Conservation (phyloP, 1,140 invertebrate genomes). For the Meloidogyne floridensis region DNA sequence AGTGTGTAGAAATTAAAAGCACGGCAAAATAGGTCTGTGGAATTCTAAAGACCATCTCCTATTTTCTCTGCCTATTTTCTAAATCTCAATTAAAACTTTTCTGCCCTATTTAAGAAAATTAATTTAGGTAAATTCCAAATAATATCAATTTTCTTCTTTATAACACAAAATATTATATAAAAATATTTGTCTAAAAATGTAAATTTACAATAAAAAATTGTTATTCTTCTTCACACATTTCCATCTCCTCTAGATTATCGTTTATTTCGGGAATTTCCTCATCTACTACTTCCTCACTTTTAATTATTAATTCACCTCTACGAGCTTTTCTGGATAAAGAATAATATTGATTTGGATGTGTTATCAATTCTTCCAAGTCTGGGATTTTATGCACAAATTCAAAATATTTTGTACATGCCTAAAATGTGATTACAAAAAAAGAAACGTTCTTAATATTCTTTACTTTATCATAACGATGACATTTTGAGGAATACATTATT, state of each 20-base stretch:
- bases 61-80: too few relatives aligned
- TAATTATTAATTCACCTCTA: slow-evolving; percentile 23
- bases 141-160: neutral
- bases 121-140: too few relatives aligned
- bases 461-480: slow-evolving; percentile 39
- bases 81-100: too few relatives aligned
- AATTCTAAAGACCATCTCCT: too few relatives aligned
- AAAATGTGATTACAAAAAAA: neutral
- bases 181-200: neutral
- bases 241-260: neutral
- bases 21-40: too few relatives aligned
- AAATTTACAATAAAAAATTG: neutral
- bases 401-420: slow-evolving; percentile 46
- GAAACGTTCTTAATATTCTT: neutral
- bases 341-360: slow-evolving; percentile 92
- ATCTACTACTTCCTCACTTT: neutral
- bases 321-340: slow-evolving; percentile 74
- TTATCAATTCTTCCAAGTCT: slow-evolving; percentile 69
- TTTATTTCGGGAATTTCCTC: neutral
- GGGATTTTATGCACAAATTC: slow-evolving; percentile 45
- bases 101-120: too few relatives aligned
- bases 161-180: neutral
- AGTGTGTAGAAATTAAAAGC: too few relatives aligned
- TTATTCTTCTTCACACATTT: neutral
- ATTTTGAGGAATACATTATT: slow-evolving; percentile 44